These are phyloP conservation scores for Pachyuromys duprasi DNA, from an alignment of 2,797 vertebrate species.

Conservation along the genomic window DNA sequence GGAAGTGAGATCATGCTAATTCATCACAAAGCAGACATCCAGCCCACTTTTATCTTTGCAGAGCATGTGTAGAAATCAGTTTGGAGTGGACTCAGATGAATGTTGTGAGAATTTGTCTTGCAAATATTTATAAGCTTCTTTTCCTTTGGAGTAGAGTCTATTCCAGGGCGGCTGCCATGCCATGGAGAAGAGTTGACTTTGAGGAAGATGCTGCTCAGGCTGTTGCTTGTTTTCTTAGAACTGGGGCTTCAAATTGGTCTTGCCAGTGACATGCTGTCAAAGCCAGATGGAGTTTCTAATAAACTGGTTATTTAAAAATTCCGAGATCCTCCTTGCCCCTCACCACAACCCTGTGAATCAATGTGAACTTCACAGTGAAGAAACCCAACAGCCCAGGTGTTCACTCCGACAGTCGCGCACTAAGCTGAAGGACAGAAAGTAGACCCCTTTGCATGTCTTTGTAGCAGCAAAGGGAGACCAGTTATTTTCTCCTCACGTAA, in stretches of 20 bases:
- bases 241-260: constrained; percentile 80
- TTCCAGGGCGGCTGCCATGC: constrained; percentile 69
- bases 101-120: constrained; percentile 82
- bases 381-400: constrained; percentile 18
- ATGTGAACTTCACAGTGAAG: neutral
- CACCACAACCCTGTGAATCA: neutral
- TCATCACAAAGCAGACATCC: constrained; percentile 82
- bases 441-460: constrained; percentile 44
- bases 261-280: constrained; percentile 68
- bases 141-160: constrained; percentile 76
- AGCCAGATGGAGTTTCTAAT: constrained; percentile 70
- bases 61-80: constrained; percentile 72
- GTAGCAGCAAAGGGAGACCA: constrained; percentile 26
- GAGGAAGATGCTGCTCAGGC: constrained; percentile 79
- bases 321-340: neutral
- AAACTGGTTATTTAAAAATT: constrained; percentile 66
- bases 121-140: constrained; percentile 85
- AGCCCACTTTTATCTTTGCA: constrained; percentile 84
- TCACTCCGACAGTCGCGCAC: constrained; percentile 12
- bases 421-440: constrained; percentile 38
- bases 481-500: constrained; percentile 38
- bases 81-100: constrained; percentile 74
- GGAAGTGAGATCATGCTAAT: constrained; percentile 78
- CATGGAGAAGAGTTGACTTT: constrained; percentile 65
- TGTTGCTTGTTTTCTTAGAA: constrained; percentile 80